Conservation (phyloP, 1,140 invertebrate species). For the Trialeurodes vaporariorum region DNA sequence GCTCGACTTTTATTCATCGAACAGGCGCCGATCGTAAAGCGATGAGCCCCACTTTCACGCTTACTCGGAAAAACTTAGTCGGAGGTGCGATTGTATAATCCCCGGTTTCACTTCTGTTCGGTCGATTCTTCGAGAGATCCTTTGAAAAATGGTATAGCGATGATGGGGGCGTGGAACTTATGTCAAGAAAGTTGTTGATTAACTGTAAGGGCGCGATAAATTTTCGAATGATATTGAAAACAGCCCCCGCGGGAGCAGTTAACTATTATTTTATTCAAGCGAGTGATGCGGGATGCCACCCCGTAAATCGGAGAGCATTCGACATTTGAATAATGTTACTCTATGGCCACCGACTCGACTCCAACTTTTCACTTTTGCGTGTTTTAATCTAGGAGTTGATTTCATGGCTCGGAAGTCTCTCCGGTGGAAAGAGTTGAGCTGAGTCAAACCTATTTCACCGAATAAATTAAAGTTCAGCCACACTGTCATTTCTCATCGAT, state of each 20-base stretch:
- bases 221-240: neutral
- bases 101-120: too few relatives aligned
- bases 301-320: neutral
- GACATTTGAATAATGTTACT: neutral
- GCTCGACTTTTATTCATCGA: too few relatives aligned
- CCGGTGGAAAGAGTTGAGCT: neutral
- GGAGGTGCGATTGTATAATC: too few relatives aligned
- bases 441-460: neutral
- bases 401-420: neutral
- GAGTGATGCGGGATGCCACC: neutral
- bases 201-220: neutral
- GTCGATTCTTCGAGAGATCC: too few relatives aligned
- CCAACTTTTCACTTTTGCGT: neutral
- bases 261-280: neutral
- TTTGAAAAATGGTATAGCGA: neutral
- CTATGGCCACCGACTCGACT: neutral
- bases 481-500: neutral
- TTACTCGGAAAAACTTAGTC: too few relatives aligned
- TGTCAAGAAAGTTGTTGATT: neutral
- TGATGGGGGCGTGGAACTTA: too few relatives aligned
- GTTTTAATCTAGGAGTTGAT: neutral
- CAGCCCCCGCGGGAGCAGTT: neutral
- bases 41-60: too few relatives aligned
- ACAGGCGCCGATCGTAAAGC: too few relatives aligned
- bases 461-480: neutral